These are phyloP conservation scores for Drosophila austrosaltans DNA, from an alignment of 2,888 invertebrate genomes.

Conservation along the genomic window DNA sequence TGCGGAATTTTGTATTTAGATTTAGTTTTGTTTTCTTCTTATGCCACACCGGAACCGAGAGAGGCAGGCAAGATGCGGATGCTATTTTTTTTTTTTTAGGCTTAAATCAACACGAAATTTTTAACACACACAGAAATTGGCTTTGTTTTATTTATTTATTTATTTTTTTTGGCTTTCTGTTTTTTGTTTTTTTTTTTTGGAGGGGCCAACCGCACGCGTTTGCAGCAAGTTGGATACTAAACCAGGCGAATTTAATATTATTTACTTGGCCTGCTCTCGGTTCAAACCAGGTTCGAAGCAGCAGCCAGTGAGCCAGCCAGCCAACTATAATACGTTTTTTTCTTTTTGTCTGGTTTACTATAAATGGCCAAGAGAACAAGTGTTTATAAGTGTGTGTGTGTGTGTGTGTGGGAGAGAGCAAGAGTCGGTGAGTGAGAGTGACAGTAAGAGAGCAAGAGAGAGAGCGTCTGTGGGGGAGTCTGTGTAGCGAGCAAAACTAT, in stretches of 20 bases:
- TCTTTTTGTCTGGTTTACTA: slow-evolving; percentile 12
- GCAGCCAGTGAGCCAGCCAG: slow-evolving; percentile 23
- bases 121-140: slow-evolving; percentile 26
- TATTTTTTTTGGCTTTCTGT: no score
- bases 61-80: slow-evolving; percentile 43
- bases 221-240: slow-evolving; percentile 66
- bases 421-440: slow-evolving; percentile 15
- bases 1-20: slow-evolving; percentile 61
- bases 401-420: slow-evolving; percentile 9
- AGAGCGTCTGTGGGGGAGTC: background rate
- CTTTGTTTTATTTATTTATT: background rate
- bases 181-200: no score
- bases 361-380: slow-evolving; percentile 33
- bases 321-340: slow-evolving; percentile 20
- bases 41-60: slow-evolving; percentile 55
- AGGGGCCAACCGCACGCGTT: slow-evolving; percentile 63
- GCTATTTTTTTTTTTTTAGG: slow-evolving; percentile 19
- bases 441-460: slow-evolving; percentile 2
- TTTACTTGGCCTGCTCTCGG: slow-evolving; percentile 39
- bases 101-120: slow-evolving; percentile 17
- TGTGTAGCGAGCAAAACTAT: background rate
- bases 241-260: slow-evolving; percentile 49
- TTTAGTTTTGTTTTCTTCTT: slow-evolving; percentile 32
- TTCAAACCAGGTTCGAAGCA: slow-evolving; percentile 71
- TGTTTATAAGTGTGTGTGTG: slow-evolving; percentile 11